Evolutionary conservation across 2,888 invertebrate species (phyloP).

Genomic region (Hemaris fuciformis): DNA sequence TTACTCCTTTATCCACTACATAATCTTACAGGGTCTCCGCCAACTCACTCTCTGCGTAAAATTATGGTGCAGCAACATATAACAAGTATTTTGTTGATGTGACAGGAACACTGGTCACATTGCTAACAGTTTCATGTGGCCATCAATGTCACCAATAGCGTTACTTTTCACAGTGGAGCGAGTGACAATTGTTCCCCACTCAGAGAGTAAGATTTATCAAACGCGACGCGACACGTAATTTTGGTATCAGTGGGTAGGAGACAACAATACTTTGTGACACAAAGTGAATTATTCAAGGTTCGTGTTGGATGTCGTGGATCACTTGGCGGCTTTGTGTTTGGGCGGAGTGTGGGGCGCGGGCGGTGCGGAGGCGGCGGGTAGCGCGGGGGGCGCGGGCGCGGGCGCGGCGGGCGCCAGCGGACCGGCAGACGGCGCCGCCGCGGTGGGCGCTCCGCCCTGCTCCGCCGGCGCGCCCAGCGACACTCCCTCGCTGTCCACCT

Average conservation of each 20-base stretch:
- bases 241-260: background rate
- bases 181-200: background rate
- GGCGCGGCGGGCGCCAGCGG: background rate
- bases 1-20: too few species aligned
- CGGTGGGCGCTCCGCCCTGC: conserved; percentile 75
- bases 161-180: background rate
- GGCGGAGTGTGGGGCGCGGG: conserved; percentile 46
- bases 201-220: background rate
- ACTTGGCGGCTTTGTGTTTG: conserved; percentile 74
- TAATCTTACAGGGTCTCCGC: background rate
- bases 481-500: conserved; percentile 78
- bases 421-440: conserved; percentile 12
- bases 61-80: background rate
- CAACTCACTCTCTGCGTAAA: background rate
- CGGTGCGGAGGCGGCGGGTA: background rate
- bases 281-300: background rate
- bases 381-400: background rate
- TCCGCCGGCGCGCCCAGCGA: conserved; percentile 75
- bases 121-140: background rate
- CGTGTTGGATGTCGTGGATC: conserved; percentile 41
- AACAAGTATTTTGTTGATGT: background rate
- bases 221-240: background rate
- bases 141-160: too few species aligned
- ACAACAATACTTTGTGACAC: background rate
- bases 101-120: background rate